A percentile compares a stretch with the other conserved stretches of the same genome.
phyloP scores from a whole-genome alignment of 2,113 vertebrate genomes.

The Colossoma macropomum region DNA sequence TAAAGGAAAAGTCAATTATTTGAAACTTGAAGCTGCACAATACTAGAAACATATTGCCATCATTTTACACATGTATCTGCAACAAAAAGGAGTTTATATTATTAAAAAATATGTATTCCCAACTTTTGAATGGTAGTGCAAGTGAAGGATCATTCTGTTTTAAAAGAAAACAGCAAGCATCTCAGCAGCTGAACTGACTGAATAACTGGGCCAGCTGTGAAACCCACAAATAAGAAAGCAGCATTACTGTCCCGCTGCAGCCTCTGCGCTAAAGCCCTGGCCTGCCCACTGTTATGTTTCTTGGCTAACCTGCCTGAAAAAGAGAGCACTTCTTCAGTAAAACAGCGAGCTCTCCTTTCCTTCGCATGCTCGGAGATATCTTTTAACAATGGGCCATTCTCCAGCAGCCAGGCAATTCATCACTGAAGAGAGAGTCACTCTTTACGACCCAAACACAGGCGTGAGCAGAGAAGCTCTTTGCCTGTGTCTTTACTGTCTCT shows the following conservation, averaged over 20 bases:
- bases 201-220: neutral
- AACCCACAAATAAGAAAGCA: neutral
- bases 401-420: constrained; percentile 8
- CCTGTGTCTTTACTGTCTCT: constrained; percentile 22
- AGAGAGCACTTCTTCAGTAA: constrained; percentile 19
- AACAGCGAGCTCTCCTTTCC: constrained; percentile 11
- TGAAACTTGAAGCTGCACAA: no score
- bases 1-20: no score
- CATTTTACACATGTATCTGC: no score
- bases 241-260: neutral
- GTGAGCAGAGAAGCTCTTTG: neutral
- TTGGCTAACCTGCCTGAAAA: constrained; percentile 12
- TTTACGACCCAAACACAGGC: constrained; percentile 26
- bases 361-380: neutral
- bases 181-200: neutral
- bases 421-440: neutral
- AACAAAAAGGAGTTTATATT: no score
- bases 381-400: constrained; percentile 3
- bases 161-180: neutral
- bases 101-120: no score
- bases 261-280: neutral
- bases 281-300: neutral
- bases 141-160: neutral
- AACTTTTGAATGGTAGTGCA: neutral
- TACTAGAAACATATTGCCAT: no score